Evolutionary conservation across 1,140 invertebrate genomes (phyloP), one percentile per base, ranked within the genome.

Genomic region (Drosophila gunungcola): DNA sequence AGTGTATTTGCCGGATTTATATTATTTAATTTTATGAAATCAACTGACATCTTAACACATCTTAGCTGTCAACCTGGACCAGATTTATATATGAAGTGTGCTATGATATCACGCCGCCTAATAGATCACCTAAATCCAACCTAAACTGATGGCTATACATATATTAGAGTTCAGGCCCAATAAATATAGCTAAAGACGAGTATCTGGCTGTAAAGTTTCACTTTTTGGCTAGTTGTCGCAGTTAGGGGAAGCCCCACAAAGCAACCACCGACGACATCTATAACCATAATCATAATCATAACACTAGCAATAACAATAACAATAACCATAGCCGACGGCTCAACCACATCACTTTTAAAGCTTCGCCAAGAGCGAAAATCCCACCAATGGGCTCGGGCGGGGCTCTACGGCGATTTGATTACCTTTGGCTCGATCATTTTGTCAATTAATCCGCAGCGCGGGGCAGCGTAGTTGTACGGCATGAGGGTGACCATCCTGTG

Each of bases 401-500:
- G n/a, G 46, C 46, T 13, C 6, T 48, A 53, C 61, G 42, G 74
- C 54, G 48, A 45, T 70, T 73, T 78, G 52, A 78, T 84, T 93
- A 94, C 93, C 93, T 94, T 94, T 70, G 93, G 93, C 79, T 94
- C 93, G 78, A 93, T 94, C 93, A 94, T 93, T 91, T 94, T 94
- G 79, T 94, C 93, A 81, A 94, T 93, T 93, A 94, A 93, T 80
- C 93, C 93, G 91, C 93, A 93, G 52, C 93, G 88, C 61, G 92
- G 91, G 77, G 93, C 93, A 62, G 93, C 81, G 80, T 93, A 94
- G 89, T 93, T 94, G 73, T 93, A 94, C 65, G 93, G 93, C 93
- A 94, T 94, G 90, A 94, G 91, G 90, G 93, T 94, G 85, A 94
- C 93, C 93, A 94, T 94, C 89, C 74, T 90, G 67, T 29, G 42